phyloP scores from a whole-genome alignment of 2,888 invertebrate species.

The Unio pictorum region DNA sequence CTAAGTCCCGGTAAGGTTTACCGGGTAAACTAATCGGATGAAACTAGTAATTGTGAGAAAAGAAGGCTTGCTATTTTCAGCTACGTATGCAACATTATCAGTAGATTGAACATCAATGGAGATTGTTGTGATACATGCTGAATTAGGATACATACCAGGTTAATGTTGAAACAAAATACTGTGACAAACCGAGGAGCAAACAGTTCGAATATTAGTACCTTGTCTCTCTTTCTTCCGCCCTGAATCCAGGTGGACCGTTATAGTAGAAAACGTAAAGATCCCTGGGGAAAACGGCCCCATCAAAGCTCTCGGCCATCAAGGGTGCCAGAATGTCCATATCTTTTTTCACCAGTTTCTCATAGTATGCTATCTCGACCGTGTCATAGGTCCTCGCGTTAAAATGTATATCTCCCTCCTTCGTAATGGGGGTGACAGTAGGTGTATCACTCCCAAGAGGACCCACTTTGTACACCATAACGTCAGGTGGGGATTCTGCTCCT shows the following conservation, averaged over 20 bases:
- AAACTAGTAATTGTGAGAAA: too few relatives aligned
- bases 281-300: constrained; percentile 28
- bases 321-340: constrained; percentile 27
- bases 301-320: constrained; percentile 42
- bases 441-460: constrained; percentile 31
- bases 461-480: constrained; percentile 48
- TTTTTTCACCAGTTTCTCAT: constrained; percentile 24
- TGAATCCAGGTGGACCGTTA: constrained; percentile 33
- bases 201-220: constrained; percentile 11
- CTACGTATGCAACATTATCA: too few relatives aligned
- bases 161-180: too few relatives aligned
- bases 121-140: too few relatives aligned
- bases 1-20: too few relatives aligned
- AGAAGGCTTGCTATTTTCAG: too few relatives aligned
- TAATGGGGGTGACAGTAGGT: constrained; percentile 9
- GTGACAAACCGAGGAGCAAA: too few relatives aligned
- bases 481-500: constrained; percentile 24
- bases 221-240: constrained; percentile 21
- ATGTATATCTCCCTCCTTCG: constrained; percentile 32
- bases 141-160: too few relatives aligned
- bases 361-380: constrained; percentile 22
- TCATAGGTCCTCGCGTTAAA: constrained; percentile 44
- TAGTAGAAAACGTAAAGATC: constrained; percentile 28
- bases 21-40: too few relatives aligned
- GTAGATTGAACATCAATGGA: too few relatives aligned